phyloP scores from a whole-genome alignment of 2,113 vertebrate species.

The Toxostoma redivivum region DNA sequence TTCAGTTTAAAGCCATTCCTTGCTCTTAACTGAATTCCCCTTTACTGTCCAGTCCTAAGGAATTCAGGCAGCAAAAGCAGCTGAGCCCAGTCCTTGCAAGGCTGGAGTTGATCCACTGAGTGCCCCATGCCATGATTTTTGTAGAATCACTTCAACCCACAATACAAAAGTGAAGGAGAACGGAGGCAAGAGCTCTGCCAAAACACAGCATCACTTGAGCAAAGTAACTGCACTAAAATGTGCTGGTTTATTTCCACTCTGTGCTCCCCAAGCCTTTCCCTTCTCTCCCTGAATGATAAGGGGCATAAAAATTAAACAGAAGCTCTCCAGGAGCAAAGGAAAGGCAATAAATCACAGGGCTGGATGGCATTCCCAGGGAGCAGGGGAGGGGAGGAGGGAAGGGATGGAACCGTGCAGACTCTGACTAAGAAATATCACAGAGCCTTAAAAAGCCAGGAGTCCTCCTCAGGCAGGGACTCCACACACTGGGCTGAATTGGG shows the following conservation, averaged over 20 bases:
- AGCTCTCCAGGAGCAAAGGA: background rate
- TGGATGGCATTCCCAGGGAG: background rate
- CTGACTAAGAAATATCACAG: background rate
- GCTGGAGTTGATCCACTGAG: background rate
- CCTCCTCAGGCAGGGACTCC: background rate
- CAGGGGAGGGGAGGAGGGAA: background rate
- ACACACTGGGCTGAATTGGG: background rate
- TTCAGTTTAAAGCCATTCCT: background rate
- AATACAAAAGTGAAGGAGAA: background rate
- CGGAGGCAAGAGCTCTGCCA: background rate
- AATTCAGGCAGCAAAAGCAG: background rate
- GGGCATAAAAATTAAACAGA: constrained; percentile 21
- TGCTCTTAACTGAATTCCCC: background rate
- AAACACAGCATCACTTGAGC: background rate
- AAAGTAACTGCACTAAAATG: background rate
- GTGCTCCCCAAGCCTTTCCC: background rate
- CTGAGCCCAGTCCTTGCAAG: background rate
- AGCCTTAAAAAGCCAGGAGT: background rate
- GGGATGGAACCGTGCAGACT: background rate
- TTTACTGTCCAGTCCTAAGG: fast-evolving
- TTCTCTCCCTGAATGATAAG: background rate
- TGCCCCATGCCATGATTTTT: background rate
- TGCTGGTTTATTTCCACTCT: background rate
- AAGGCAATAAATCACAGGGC: background rate
- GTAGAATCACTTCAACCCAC: background rate